Conservation (phyloP, 2,888 invertebrate genomes). For the Leptopterna dolabrata region DNA sequence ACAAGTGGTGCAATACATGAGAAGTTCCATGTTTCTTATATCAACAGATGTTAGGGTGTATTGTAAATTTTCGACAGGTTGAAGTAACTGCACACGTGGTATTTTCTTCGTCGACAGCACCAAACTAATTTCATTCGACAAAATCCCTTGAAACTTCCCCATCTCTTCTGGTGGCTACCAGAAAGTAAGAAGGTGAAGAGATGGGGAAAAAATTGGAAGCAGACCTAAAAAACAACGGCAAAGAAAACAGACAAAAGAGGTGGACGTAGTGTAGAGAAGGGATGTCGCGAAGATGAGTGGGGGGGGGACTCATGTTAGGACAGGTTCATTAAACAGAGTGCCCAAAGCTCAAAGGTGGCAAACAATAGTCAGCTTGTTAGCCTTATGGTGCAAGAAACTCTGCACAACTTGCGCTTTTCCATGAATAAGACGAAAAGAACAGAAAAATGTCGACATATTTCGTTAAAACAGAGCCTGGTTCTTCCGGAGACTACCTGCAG, state of each 20-base stretch:
- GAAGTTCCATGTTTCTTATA: too few species aligned
- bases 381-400: constrained; percentile 1
- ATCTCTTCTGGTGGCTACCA: too few species aligned
- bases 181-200: neutral
- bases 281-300: neutral
- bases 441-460: neutral
- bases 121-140: neutral
- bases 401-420: neutral
- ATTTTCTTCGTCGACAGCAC: too few species aligned
- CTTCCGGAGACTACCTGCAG: neutral
- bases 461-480: neutral
- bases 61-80: too few species aligned
- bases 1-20: too few species aligned
- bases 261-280: neutral
- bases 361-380: constrained; percentile 39
- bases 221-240: neutral
- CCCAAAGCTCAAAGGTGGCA: constrained; percentile 47
- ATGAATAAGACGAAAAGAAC: neutral
- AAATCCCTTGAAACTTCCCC: neutral
- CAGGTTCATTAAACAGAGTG: constrained; percentile 53
- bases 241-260: constrained; percentile 20
- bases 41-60: too few species aligned
- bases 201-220: neutral
- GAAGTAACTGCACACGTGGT: too few species aligned
- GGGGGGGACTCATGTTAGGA: constrained; percentile 15